phyloP scores from a whole-genome alignment of 2,888 invertebrate species.

The Caenorhabditis uteleia region DNA sequence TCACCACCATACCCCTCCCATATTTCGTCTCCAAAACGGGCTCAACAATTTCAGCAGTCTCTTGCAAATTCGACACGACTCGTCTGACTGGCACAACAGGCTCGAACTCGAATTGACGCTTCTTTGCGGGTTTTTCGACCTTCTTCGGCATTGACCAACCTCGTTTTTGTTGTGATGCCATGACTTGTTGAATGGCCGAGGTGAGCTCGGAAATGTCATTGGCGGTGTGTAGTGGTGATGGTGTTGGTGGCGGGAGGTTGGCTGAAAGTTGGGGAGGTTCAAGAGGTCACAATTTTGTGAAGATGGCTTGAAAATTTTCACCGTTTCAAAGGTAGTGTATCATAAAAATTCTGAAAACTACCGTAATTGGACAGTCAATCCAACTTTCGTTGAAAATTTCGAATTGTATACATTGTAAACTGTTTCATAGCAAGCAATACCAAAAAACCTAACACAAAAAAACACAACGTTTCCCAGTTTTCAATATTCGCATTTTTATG shows the following conservation, averaged over 20 bases:
- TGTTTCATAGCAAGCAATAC: too few relatives aligned
- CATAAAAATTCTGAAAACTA: too few relatives aligned
- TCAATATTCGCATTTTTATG: too few relatives aligned
- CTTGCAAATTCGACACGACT: conserved; percentile 13
- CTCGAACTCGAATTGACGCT: neutral
- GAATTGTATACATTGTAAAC: too few relatives aligned
- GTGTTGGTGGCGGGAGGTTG: conserved; percentile 10
- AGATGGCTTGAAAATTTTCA: too few relatives aligned
- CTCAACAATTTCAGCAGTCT: conserved; percentile 31
- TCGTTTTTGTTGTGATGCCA: neutral
- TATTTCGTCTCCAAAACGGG: neutral
- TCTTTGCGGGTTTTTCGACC: neutral
- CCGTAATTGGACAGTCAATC: too few relatives aligned
- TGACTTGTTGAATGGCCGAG: conserved; percentile 14
- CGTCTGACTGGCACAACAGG: neutral
- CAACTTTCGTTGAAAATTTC: too few relatives aligned
- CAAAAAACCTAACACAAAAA: too few relatives aligned
- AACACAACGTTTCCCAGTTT: too few relatives aligned
- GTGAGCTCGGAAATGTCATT: conserved; percentile 21
- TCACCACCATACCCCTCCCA: neutral
- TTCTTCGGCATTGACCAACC: neutral
- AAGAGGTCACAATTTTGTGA: too few relatives aligned
- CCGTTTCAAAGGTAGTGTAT: too few relatives aligned
- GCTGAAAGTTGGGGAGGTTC: conserved; percentile 10
- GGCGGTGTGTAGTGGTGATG: conserved; percentile 8